Base-by-base conservation (phyloP, 2,113 vertebrate species). In the Dromiciops gliroides region DNA sequence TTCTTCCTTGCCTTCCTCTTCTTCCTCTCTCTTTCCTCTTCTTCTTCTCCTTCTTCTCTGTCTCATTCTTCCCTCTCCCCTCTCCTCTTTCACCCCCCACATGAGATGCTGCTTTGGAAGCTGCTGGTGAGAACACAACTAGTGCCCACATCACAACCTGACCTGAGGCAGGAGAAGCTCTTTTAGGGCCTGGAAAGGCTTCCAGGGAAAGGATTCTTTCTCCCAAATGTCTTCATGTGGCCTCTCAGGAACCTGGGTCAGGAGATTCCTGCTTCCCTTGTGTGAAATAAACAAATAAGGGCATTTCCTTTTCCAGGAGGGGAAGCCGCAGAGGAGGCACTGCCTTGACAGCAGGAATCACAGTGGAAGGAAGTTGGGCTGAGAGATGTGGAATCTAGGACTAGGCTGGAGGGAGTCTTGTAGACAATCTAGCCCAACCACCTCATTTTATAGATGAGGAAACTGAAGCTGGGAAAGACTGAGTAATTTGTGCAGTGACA, bases 231-330 rank as follows among this genome's bases (percentile, higher is more conserved):
- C 52, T 53, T 53, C 24, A 26, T 53, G 25, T 26, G 24, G 24
- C 52, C 25, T 8, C 52, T 53, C 7, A 9, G 23, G 24, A 83
- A 75, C 11, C 8, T 49, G 47, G 89, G 28, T 53, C 89, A 47
- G 89, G 51, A 93, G 52, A 53, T 10, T 90, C 1, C 0, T 50
- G 25, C 23, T 47, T 8, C 48, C 37, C 50, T 89, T 93, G 31
- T 48, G 50, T 16, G 89, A 94, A 44, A 75, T 50, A 93, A 44
- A 75, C 48, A 93, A 50, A 53, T 26, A 53, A 8, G 25, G 23
- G 25, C 52, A 53, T 52, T 91, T 94, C 92, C 93, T 53, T 14
- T 83, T 91, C 48, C 28, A 91, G 25, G 88, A 94, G 44, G 53
- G 50, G 91, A 51, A 48, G 37, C 37, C 51, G 25, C 26, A 25